Evolutionary conservation across 1,140 invertebrate genomes (phyloP), one percentile per base, ranked within the genome.

Genomic region (Eriosoma lanigerum): DNA sequence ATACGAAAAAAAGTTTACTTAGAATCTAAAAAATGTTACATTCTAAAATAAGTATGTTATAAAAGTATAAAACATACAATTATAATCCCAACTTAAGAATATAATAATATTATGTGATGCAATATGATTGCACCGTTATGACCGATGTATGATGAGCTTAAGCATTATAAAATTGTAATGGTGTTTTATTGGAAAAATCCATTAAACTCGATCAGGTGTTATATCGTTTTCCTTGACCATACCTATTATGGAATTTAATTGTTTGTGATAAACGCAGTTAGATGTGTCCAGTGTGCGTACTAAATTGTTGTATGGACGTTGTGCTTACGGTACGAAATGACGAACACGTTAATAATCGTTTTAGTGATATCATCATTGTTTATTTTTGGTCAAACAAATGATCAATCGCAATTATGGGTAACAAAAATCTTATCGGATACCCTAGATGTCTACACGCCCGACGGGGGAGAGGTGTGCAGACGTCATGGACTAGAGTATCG

Each of bases 401-500:
- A 29, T 32, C 70, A 29, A 15, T 32, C 46, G 1, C 70, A 52
- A 5, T 12, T 50, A 13, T 73, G 70, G 70, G 70, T 73, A 0
- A 54, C 48, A 0, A 73, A 73, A 73, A 73, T 54, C 13, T 32
- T 73, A 17, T 50, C 70, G 6, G 26, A 73, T 15, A 10, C 70
- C 1, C 8, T 73, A 17, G 70, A 73, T 17, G 50, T 29, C 3
- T 73, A 73, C 48, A 19, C 4, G 0, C 70, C 70, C 3, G 70
- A 73, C 4, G 70, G 70, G 19, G 70, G 70, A 3, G 5, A 9
- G 15, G 9, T 9, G 9, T 82, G 82, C 46, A 62, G 26, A 21
- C 54, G 46, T 64, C 80, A 82, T n/a, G 48, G 75, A n/a, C 10
- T 26, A 4, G 17, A 68, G 19, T 82, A 81, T n/a, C 64, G 54